Evolutionary conservation across 2,797 vertebrate species (phyloP), one percentile per base, ranked within the genome.

Genomic region (Pristis pectinata): DNA sequence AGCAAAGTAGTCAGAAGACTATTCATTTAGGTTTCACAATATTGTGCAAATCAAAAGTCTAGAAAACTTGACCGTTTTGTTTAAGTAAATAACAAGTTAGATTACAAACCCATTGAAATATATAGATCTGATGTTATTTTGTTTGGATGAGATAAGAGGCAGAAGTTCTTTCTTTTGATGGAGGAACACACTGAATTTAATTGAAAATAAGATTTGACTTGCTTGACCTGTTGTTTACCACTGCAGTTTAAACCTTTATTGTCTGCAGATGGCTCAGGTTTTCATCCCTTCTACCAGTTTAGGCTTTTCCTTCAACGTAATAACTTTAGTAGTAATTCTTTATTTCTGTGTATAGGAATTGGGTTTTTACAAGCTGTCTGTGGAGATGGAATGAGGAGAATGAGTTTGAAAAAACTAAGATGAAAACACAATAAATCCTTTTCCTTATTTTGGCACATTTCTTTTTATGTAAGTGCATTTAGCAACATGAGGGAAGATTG

Each of bases 351-450:
- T 59, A 30, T 87, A 37, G 19, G 22, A 91, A 89, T 44, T 41
- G 49, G 44, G 22, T 30, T 89, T 82, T 15, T 61, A 2, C 30
- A 3, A 61, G 49, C 13, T 89, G 17, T 89, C 61, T 91, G 85
- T n/a, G 56, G 34, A 15, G 91, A 9, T 19, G n/a, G 56, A 30
- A 91, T 10, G 49, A 64, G 59, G 34, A 91, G 56, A 61, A 91
- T 61, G 59, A 44, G 64, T 11, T 1, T 67, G 67, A 67, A 7
- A 85, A 61, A 80, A 34, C 41, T 87, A 53, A n/a, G 19, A 61
- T 91, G 85, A 59, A 91, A 59, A 91, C 59, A 91, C 80, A 83
- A 4, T 79, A 15, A 83, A 83, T 53, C 80, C 6, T 77, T 77
- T 34, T 11, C 24, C 74, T 8, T 77, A 34, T 9, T 34, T 77